phyloP scores from a whole-genome alignment of 1,140 invertebrate genomes.

The Nebria ingens region DNA sequence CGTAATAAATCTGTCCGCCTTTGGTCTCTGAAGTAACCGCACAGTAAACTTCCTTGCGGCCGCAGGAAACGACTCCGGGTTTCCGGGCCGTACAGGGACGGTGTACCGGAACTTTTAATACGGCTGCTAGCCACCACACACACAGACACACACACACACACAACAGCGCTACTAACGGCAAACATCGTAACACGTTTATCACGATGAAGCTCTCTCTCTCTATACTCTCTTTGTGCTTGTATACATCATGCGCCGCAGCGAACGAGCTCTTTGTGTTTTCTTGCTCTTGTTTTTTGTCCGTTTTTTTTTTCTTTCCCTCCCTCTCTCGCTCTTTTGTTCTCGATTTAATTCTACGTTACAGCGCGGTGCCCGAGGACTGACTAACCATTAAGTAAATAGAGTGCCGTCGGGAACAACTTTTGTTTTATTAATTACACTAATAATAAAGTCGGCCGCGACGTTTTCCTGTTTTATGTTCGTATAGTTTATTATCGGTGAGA shows the following conservation, averaged over 20 bases:
- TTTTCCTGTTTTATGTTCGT: background rate
- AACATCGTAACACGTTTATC: background rate
- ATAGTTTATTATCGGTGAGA: background rate
- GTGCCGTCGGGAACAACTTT: background rate
- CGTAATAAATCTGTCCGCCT: background rate
- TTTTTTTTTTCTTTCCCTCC: too few species aligned
- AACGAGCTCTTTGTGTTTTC: too few species aligned
- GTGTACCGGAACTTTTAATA: slow-evolving; percentile 1
- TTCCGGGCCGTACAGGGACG: slow-evolving; percentile 16
- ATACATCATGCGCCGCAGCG: too few species aligned
- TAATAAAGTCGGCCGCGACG: background rate
- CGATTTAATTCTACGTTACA: background rate
- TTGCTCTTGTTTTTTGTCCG: background rate
- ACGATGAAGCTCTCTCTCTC: background rate
- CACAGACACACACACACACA: background rate
- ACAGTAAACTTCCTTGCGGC: slow-evolving; percentile 23
- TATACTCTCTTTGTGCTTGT: background rate
- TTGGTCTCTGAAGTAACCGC: slow-evolving; percentile 20
- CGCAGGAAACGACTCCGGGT: slow-evolving; percentile 22
- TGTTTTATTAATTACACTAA: background rate
- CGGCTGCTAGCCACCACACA: background rate
- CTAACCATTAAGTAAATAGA: background rate
- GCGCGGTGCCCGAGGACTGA: background rate
- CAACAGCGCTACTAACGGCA: background rate
- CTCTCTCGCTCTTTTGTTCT: too few species aligned